phyloP scores from a whole-genome alignment of 2,113 vertebrate species.

The Entelurus aequoreus region DNA sequence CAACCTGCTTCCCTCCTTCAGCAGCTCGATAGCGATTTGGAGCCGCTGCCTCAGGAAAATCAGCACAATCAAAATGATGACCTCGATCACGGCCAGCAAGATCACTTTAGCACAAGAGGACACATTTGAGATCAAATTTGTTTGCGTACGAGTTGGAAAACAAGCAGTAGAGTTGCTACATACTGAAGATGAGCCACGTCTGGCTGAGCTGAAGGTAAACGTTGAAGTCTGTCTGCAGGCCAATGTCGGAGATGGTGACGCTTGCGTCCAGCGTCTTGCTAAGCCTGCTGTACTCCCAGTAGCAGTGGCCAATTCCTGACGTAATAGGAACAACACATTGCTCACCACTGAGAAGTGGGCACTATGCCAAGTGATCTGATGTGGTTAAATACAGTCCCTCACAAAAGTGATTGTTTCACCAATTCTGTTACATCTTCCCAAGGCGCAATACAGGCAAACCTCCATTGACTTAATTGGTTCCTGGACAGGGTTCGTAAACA shows the following conservation, averaged over 20 bases:
- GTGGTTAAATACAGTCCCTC: background rate
- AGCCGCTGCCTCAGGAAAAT: slow-evolving; percentile 87
- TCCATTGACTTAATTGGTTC: no score
- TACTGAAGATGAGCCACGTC: slow-evolving; percentile 90
- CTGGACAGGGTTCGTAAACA: no score
- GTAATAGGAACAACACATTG: background rate
- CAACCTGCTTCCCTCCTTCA: slow-evolving; percentile 95
- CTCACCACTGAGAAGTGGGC: background rate
- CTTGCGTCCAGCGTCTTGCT: slow-evolving; percentile 71
- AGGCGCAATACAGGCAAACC: no score
- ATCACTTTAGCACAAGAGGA: slow-evolving; percentile 52
- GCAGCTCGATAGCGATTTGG: slow-evolving; percentile 80
- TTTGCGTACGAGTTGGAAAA: background rate
- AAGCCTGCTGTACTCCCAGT: slow-evolving; percentile 77
- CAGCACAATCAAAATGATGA: slow-evolving; percentile 78
- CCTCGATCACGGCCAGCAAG: slow-evolving; percentile 78
- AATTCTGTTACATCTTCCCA: no score
- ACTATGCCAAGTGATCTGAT: background rate
- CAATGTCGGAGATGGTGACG: slow-evolving; percentile 79
- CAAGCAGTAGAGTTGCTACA: slow-evolving; percentile 10
- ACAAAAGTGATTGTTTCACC: background rate
- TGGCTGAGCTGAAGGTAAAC: slow-evolving; percentile 86
- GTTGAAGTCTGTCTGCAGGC: slow-evolving; percentile 84
- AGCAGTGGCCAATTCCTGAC: slow-evolving; percentile 88
- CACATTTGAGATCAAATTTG: background rate